These are phyloP conservation scores for Poecile montanus DNA, from an alignment of 2,797 vertebrate genomes.

Conservation along the genomic window DNA sequence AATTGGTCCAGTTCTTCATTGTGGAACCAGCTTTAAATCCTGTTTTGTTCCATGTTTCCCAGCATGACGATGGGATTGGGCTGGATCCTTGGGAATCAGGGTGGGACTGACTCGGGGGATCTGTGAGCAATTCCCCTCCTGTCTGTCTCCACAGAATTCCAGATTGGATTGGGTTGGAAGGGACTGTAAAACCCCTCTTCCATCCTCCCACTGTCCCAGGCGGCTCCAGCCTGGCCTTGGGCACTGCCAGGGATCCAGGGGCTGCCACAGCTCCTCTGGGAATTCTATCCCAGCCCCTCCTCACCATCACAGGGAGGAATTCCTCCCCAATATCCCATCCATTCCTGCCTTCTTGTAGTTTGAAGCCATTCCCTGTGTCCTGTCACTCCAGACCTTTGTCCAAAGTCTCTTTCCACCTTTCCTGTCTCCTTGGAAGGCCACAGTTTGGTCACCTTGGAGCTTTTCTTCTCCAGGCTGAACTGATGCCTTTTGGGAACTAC, in stretches of 20 bases:
- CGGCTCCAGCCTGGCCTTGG: fast-evolving
- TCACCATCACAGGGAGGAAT: neutral
- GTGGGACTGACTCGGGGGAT: neutral
- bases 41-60: neutral
- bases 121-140: neutral
- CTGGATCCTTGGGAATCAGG: neutral
- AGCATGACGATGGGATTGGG: neutral
- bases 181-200: fast-evolving
- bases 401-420: neutral
- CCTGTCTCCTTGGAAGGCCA: neutral
- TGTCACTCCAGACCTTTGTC: neutral
- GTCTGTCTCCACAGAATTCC: neutral
- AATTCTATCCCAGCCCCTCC: neutral
- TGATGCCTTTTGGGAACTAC: neutral
- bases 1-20: neutral
- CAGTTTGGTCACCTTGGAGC: fast-evolving
- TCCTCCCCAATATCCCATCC: neutral
- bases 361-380: neutral
- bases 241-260: neutral
- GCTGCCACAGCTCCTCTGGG: neutral
- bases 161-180: too few species aligned
- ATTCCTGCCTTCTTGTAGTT: fast-evolving
- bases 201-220: neutral
- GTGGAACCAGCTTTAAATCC: neutral
- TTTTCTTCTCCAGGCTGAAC: neutral